These are phyloP conservation scores for Choloepus hoffmanni DNA, from an alignment of 2,113 vertebrate species.

Conservation along the genomic window DNA sequence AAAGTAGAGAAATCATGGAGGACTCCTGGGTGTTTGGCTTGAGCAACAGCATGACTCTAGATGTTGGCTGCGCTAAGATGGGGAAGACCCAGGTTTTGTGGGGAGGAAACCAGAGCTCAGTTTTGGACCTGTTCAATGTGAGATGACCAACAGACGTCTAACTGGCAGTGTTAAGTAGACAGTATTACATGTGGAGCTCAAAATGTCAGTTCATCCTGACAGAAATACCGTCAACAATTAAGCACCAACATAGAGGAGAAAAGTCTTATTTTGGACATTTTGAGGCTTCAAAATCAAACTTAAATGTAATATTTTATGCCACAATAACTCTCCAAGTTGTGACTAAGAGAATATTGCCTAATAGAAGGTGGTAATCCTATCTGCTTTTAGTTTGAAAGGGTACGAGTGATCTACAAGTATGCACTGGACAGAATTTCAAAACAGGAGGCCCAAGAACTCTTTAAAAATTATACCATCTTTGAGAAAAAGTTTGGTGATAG, in stretches of 20 bases:
- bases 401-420: constrained; percentile 97
- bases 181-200: neutral
- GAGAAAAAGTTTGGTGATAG: constrained; percentile 99
- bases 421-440: constrained; percentile 97
- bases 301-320: neutral
- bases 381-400: constrained; percentile 94
- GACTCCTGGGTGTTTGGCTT: neutral
- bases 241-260: neutral
- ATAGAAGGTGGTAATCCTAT: neutral
- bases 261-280: neutral
- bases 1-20: neutral
- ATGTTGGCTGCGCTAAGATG: neutral
- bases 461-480: constrained; percentile 99
- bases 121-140: neutral
- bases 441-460: constrained; percentile 96
- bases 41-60: too few species aligned
- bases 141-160: neutral
- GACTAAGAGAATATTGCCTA: neutral
- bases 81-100: neutral
- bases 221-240: neutral
- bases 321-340: neutral
- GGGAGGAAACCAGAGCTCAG: neutral
- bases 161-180: neutral
- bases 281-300: neutral
- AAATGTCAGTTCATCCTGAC: neutral